Base-by-base conservation (phyloP, 2,888 invertebrate genomes). In the Eugnorisma glareosa region DNA sequence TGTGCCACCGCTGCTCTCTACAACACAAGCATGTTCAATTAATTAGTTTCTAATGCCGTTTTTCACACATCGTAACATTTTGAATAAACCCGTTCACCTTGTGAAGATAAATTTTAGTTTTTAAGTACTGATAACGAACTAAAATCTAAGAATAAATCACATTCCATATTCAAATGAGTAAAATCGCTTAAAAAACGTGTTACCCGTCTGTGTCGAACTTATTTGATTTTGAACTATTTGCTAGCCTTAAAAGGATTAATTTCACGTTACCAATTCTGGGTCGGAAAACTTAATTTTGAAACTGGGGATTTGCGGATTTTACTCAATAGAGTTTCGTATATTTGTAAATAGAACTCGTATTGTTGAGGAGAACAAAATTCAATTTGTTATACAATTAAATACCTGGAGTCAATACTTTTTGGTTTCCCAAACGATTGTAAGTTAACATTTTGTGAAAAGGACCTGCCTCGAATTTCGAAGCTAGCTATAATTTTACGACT, bases 401-500 rank as follows among this genome's bases (percentile, higher is more conserved):
- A 69, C 37, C n/a, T 63, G 15, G 0, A 61, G 24, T 66, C 40
- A 28, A 57, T 64, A 75, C 54, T 66, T 66, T 69, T 61, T 18
- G 35, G 28, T 66, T 75, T 37, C 61, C 40, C 40, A 67, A 75
- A 37, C 59, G 67, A 67, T 67, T 79, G 18, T 79, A 43, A 54
- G 54, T 73, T 61, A 75, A 72, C 37, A 79, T 76, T 81, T 76
- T 79, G 45, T 48, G n/a, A 69, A 75, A 75, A 28, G 37, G 45
- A 72, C 71, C 43, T 75, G 68, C 67, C 59, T 75, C 72, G 73
- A 83, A 70, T 78, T 74, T 72, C 13, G n/a, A 63, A 71, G 64
- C 43, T 40, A 67, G 59, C 86, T 74, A 67, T 86, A 83, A 82
- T 78, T 85, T 85, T 71, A 85, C 71, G 70, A 67, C 83, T 81